Base-by-base conservation (phyloP, 2,113 vertebrate species). In the Phodopus roborovskii region DNA sequence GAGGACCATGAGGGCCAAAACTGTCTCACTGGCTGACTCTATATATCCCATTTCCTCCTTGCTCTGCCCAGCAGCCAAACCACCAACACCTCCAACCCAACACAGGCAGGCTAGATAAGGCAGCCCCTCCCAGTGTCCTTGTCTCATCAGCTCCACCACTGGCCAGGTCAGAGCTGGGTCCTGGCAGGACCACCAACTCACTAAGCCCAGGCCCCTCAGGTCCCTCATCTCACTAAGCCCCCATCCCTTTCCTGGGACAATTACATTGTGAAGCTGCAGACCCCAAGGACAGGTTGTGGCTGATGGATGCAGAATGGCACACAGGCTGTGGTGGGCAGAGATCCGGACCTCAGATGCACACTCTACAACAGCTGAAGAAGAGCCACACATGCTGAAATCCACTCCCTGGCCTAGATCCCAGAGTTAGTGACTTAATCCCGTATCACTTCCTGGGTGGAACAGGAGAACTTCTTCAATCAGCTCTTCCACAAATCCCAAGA, bases 1-100 rank as follows among this genome's bases (percentile, higher is more conserved):
- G 28, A 12, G 1, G 3, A 8, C 64, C 64, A 5, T 48, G n/a
- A 68, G 62, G 48, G 73, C 4, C 73, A 28, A 56, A 56, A n/a
- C 73, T 3, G n/a, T 24, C 77, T 64, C 66, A 0, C 13, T 6
- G 50, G 87, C 8, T 42, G 58, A 28, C 64, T 64, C 15, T 4
- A 17, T 12, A 1, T 48, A 7, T 20, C 82, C 33, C 0, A 50
- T 33, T 78, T 13, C 22, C 5, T 24, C n/a, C 83, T 64, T 17
- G 42, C 60, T 17, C 68, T 78, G 89, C 95, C 82, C 60, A 13
- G 20, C 20, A 60, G 75, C 5, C 73, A 81, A 95, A 75, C 92
- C 95, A 87, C 92, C 53, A 62, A 39, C 94, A 91, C 64, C 90
- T 71, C 45, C 11, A 7, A 42, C 78, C 84, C 82, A 79, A 2